A percentile compares a stretch with the other conserved stretches of the same genome.
These are phyloP conservation scores for Takifugu ocellatus DNA, from an alignment of 2,797 vertebrate genomes.

Conservation along the genomic window DNA sequence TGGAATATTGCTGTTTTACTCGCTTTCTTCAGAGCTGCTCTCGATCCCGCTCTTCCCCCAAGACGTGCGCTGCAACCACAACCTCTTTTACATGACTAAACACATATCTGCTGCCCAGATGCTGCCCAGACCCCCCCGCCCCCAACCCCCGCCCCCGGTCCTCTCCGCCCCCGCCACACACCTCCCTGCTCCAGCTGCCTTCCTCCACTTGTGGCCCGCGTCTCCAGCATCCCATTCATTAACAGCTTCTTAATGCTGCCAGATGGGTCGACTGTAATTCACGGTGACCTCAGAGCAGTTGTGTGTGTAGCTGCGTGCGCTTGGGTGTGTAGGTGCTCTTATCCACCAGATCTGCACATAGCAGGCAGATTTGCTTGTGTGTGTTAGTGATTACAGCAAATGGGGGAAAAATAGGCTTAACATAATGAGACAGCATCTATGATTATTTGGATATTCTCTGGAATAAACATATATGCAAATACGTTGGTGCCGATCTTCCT, in stretches of 20 bases:
- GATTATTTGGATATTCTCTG: slow-evolving; percentile 50
- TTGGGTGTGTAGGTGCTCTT: slow-evolving; percentile 32
- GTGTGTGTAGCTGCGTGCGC: slow-evolving; percentile 43
- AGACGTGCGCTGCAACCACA: slow-evolving; percentile 53
- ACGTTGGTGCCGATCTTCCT: slow-evolving; percentile 52
- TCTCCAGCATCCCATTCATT: slow-evolving; percentile 73
- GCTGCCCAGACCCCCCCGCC: slow-evolving; percentile 40
- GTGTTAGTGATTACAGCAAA: slow-evolving; percentile 52
- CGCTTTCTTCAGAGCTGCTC: slow-evolving; percentile 47
- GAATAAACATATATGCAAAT: slow-evolving; percentile 62
- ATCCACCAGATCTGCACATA: slow-evolving; percentile 51
- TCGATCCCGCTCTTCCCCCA: slow-evolving; percentile 47
- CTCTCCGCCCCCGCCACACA: slow-evolving; percentile 21
- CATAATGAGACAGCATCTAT: slow-evolving; percentile 48
- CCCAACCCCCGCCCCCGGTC: not conserved
- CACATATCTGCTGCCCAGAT: slow-evolving; percentile 74
- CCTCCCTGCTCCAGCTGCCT: slow-evolving; percentile 55
- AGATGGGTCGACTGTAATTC: slow-evolving; percentile 74
- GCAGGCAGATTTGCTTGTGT: slow-evolving; percentile 53
- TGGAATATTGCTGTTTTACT: slow-evolving; percentile 31
- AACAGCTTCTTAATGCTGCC: slow-evolving; percentile 77
- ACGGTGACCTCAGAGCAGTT: slow-evolving; percentile 54
- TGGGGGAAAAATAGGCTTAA: slow-evolving; percentile 27
- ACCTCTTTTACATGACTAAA: slow-evolving; percentile 67
- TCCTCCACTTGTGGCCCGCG: slow-evolving; percentile 66